A percentile compares a stretch with the other conserved stretches of the same genome.
These are phyloP conservation scores for Drosophila nr. fundita DNA, from an alignment of 2,888 invertebrate species.

Conservation along the genomic window DNA sequence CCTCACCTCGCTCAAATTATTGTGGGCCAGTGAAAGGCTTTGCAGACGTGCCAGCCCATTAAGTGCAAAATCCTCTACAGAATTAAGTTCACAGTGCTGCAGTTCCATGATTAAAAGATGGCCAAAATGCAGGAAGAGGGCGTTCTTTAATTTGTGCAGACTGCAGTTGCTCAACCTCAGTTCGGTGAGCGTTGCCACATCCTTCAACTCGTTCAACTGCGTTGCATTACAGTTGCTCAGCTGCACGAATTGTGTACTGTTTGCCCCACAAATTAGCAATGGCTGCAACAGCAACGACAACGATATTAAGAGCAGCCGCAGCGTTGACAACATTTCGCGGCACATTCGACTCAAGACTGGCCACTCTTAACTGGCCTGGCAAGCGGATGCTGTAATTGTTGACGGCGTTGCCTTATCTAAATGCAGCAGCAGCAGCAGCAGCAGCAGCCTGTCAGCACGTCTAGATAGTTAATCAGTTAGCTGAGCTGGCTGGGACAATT, in stretches of 20 bases:
- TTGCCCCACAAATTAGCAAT: conserved; percentile 12
- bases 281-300: conserved; percentile 3
- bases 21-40: conserved; percentile 77
- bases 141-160: conserved; percentile 77
- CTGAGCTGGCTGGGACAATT: conserved; percentile 30
- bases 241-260: conserved; percentile 28
- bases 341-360: conserved; percentile 53
- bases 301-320: not conserved
- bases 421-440: conserved; percentile 50
- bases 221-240: conserved; percentile 63
- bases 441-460: conserved; percentile 48
- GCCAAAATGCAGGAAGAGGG: conserved; percentile 72
- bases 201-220: conserved; percentile 37
- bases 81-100: conserved; percentile 68
- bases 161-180: conserved; percentile 75
- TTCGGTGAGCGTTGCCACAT: conserved; percentile 45
- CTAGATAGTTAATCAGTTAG: conserved; percentile 72
- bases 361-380: not conserved
- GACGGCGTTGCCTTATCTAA: conserved; percentile 57
- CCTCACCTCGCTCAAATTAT: conserved; percentile 78
- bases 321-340: conserved; percentile 32
- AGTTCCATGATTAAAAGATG: conserved; percentile 76
- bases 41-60: conserved; percentile 78
- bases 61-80: conserved; percentile 78
- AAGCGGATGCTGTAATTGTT: conserved; percentile 25